phyloP scores from a whole-genome alignment of 2,797 vertebrate genomes.

The Danio aesculapii region DNA sequence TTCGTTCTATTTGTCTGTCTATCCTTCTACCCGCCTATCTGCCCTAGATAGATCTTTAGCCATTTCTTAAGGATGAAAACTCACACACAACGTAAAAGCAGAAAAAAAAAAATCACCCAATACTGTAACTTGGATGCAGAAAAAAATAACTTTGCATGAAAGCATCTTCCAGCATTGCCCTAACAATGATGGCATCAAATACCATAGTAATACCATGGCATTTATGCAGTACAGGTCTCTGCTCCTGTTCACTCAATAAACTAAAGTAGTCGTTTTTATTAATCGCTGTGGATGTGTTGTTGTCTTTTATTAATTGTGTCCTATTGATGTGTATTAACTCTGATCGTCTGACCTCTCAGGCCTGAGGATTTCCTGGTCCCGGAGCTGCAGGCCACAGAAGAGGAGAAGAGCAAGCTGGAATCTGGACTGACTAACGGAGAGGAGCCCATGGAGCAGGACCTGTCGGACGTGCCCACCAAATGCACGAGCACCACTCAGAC shows the following conservation, averaged over 20 bases:
- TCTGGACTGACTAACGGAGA: conserved; percentile 94
- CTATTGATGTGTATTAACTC: background rate
- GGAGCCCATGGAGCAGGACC: conserved; percentile 97
- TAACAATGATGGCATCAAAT: too few species aligned
- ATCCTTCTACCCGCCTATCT: too few species aligned
- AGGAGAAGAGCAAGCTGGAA: conserved; percentile 97
- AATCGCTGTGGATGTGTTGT: background rate
- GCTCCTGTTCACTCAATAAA: background rate
- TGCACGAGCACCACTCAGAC: conserved; percentile 91
- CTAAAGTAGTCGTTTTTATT: background rate
- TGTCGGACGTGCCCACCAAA: conserved; percentile 96
- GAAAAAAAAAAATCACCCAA: too few species aligned
- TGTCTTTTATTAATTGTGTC: background rate
- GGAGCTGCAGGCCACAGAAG: conserved; percentile 96
- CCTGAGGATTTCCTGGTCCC: conserved; percentile 98
- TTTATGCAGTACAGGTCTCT: background rate
- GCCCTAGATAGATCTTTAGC: too few species aligned
- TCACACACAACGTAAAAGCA: too few species aligned
- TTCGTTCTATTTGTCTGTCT: too few species aligned
- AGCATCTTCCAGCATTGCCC: background rate
- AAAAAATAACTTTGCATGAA: background rate
- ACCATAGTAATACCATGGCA: too few species aligned
- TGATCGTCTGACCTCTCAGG: conserved; percentile 72
- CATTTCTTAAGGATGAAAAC: too few species aligned
- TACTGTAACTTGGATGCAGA: too few species aligned